phyloP scores from a whole-genome alignment of 2,888 invertebrate species.

The Hedya salicella region DNA sequence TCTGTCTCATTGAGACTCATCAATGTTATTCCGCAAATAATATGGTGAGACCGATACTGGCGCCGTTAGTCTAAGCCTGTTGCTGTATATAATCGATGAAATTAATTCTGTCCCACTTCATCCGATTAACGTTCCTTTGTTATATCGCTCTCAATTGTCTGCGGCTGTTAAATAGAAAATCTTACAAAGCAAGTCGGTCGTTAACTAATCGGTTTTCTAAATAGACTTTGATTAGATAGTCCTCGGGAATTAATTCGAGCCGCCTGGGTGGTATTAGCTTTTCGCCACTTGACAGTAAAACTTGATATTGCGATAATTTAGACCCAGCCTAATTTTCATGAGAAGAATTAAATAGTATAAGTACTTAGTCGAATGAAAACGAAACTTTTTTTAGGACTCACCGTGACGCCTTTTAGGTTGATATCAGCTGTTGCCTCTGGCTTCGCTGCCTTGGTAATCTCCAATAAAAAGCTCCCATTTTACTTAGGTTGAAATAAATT shows the following conservation, averaged over 20 bases:
- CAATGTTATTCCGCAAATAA: conserved; percentile 20
- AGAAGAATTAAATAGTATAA: too few relatives aligned
- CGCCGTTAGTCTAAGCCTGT: conserved; percentile 7
- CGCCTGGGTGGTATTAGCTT: too few relatives aligned
- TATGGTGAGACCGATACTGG: neutral
- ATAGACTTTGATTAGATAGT: neutral
- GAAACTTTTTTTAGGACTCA: too few relatives aligned
- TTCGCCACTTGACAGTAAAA: neutral
- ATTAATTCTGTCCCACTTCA: conserved; percentile 33
- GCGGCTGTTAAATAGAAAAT: neutral
- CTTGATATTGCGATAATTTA: neutral
- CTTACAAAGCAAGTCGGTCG: neutral
- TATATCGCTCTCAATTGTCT: conserved; percentile 2
- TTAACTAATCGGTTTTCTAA: neutral
- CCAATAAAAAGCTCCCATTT: too few relatives aligned
- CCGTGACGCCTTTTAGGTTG: too few relatives aligned
- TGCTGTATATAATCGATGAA: conserved; percentile 28
- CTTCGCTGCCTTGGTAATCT: too few relatives aligned
- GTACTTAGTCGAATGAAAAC: too few relatives aligned
- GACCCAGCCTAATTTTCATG: too few relatives aligned
- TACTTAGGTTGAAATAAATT: too few relatives aligned
- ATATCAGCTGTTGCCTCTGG: too few relatives aligned
- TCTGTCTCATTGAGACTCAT: conserved; percentile 24
- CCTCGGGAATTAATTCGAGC: neutral
- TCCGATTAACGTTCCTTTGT: conserved; percentile 16